Base-by-base conservation (phyloP, 2,797 vertebrate species). In the Brachyalestes nurse region DNA sequence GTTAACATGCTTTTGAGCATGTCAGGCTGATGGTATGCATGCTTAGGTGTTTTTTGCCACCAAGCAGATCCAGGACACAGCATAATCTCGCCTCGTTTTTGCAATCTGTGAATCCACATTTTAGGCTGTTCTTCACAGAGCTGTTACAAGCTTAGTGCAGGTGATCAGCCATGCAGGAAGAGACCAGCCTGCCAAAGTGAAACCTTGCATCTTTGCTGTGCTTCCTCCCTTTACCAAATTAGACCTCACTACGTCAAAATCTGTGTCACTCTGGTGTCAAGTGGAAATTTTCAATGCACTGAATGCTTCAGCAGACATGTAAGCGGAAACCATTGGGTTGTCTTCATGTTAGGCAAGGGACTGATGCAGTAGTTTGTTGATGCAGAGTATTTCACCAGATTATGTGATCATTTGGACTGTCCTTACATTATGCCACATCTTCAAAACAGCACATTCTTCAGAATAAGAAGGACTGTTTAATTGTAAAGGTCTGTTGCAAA, bases 151-250 rank as follows among this genome's bases (percentile, higher is more conserved):
- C 28, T 72, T 40, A 66, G 53, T 74, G 67, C 58, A 76, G 58
- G 74, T 49, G 70, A 64, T n/a, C 72, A 45, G 25, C 79, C 57
- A 14, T 77, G 69, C 42, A 21, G 71, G 45, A 62, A 80, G 65
- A 73, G 70, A 60, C 28, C 45, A 45, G 6, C 6, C 42, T 45
- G 42, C 10, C 42, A 45, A 10, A 45, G 42, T 45, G 42, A 45
- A 10, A 45, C 42, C 42, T 45, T 45, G 42, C 10, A 6, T 45
- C 10, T 10, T 45, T 45, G 42, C 16, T 13, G 19, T 2, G 7
- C 28, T 9, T 65, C 1, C 21, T 65, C 17, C 17, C 53, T 25
- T 60, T 13, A 28, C 23, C 10, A 12, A 9, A 7, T 13, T 9
- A n/a, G 9, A 61, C 16, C 64, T 17, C 64, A 66, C 28, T 2